Evolutionary conservation across 2,113 vertebrate genomes (phyloP).

Genomic region (Podilymbus podiceps): DNA sequence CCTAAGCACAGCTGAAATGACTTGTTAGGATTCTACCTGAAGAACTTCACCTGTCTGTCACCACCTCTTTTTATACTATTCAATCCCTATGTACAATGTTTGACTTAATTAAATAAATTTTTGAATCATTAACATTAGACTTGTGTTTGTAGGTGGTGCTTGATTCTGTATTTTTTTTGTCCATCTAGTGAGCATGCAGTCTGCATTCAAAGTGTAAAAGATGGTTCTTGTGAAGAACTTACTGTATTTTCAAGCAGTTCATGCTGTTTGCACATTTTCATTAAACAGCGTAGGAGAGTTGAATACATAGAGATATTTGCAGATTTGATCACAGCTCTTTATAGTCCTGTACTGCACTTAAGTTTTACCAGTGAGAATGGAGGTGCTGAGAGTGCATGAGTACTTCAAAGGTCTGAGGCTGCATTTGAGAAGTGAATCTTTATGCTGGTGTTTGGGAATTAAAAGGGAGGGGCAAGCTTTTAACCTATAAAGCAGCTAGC

Average conservation of each 20-base stretch:
- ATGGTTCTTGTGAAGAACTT: not conserved
- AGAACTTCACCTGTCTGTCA: not conserved
- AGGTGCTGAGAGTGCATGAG: not conserved
- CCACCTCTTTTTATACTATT: not conserved
- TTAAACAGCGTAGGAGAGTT: not conserved
- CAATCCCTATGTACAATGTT: not conserved
- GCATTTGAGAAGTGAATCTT: not conserved
- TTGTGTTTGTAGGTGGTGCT: not conserved
- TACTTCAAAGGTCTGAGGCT: not conserved
- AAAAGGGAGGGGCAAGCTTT: not conserved
- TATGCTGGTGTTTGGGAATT: not conserved
- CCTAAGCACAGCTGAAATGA: not conserved
- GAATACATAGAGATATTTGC: not conserved
- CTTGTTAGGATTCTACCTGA: conserved; percentile 10
- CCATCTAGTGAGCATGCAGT: not conserved
- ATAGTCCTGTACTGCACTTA: not conserved
- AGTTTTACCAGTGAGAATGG: not conserved
- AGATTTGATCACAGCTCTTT: not conserved
- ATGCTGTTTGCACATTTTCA: not conserved
- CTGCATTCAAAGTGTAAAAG: not conserved
- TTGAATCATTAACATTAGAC: not conserved
- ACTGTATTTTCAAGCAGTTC: not conserved
- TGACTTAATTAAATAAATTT: not conserved
- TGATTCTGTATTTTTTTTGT: not conserved
- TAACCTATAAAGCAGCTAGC: not conserved